Conservation (phyloP, 2,797 vertebrate species). For the Eupleurogrammus muticus region DNA sequence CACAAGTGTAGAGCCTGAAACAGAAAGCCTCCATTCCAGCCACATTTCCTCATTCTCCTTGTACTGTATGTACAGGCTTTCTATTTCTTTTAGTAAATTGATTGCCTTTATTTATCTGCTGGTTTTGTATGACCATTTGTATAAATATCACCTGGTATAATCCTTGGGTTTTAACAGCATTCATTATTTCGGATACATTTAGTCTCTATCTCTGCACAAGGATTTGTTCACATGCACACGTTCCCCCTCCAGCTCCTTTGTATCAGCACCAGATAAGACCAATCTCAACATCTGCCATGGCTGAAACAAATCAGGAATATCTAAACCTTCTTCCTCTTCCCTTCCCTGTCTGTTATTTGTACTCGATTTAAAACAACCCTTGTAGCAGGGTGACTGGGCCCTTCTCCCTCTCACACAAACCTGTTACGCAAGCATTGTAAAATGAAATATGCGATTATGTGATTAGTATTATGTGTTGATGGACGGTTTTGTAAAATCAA, state of each 20-base stretch:
- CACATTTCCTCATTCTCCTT: background rate
- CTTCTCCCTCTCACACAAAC: background rate
- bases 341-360: conserved; percentile 2
- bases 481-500: background rate
- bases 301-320: conserved; percentile 37
- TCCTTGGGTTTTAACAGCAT: too few relatives aligned
- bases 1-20: background rate
- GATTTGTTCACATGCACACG: background rate
- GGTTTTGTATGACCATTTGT: too few relatives aligned
- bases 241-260: conserved; percentile 16
- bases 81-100: background rate
- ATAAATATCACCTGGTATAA: too few relatives aligned
- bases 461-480: background rate
- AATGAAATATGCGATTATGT: too few relatives aligned
- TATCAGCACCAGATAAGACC: conserved; percentile 26
- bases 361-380: background rate
- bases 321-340: conserved; percentile 23
- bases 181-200: background rate
- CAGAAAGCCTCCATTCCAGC: background rate
- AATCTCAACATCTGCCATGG: conserved; percentile 9
- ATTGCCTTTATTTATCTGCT: background rate
- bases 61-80: background rate
- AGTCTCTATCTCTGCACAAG: background rate
- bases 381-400: background rate
- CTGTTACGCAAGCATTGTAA: too few relatives aligned